Evolutionary conservation across 2,797 vertebrate genomes (phyloP).

Genomic region (Falco biarmicus): DNA sequence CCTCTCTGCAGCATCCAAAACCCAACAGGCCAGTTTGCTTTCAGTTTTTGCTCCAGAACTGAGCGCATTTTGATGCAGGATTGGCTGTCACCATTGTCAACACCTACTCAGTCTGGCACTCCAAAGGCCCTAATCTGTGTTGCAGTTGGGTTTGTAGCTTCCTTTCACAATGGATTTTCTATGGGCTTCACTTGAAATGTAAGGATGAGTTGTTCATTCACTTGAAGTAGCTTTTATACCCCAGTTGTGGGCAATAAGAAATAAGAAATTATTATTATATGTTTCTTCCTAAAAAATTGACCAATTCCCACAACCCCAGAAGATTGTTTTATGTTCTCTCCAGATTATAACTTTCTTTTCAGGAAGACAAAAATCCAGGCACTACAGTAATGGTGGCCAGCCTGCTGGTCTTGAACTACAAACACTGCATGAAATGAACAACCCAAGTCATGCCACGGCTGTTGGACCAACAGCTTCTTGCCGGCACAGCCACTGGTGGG

Average conservation of each 20-base stretch:
- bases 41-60: neutral
- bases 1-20: neutral
- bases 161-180: neutral
- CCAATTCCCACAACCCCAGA: accelerated
- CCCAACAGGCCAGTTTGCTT: neutral
- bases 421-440: neutral
- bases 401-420: neutral
- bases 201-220: neutral
- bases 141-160: neutral
- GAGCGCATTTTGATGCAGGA: neutral
- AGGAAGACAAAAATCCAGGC: neutral
- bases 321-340: neutral
- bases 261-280: neutral
- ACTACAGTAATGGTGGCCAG: neutral
- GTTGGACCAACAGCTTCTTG: neutral
- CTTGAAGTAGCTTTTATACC: neutral
- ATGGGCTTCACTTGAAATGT: neutral
- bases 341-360: neutral
- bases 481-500: neutral
- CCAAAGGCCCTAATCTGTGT: neutral
- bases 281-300: neutral
- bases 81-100: neutral
- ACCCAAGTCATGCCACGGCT: neutral
- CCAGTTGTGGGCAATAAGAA: accelerated
- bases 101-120: neutral